phyloP scores from a whole-genome alignment of 2,888 invertebrate genomes.

The Lepidochitona cinerea region DNA sequence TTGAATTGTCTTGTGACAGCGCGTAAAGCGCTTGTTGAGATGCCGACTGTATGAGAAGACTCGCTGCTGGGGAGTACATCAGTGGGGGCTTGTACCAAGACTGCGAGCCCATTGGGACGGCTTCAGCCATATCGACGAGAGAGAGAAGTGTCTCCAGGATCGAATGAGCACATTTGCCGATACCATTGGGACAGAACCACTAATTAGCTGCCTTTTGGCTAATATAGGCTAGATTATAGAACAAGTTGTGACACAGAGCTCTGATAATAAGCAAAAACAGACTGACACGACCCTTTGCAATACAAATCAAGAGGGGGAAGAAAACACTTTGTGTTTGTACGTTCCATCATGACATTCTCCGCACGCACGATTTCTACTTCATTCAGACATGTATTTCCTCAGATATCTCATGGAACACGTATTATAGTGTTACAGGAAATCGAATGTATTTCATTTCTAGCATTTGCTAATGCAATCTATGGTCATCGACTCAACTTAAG shows the following conservation, averaged over 20 bases:
- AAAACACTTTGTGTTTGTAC: no score
- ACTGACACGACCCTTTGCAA: background rate
- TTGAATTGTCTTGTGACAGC: conserved; percentile 7
- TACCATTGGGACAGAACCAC: background rate
- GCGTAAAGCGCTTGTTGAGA: background rate
- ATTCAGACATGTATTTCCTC: no score
- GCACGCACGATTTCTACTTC: no score
- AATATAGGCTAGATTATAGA: background rate
- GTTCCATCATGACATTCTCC: no score
- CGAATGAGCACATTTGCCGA: background rate
- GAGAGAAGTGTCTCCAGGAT: background rate
- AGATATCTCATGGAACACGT: no score
- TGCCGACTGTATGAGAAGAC: background rate
- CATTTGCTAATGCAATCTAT: no score
- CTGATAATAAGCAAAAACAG: background rate
- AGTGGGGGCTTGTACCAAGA: background rate
- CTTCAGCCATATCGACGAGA: background rate
- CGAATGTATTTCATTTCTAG: no score
- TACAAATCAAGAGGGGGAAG: no score
- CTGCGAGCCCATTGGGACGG: background rate
- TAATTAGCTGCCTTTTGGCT: background rate
- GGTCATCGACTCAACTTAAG: no score
- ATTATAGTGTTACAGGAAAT: no score
- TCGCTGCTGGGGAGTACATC: background rate
- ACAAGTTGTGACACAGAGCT: background rate